These are phyloP conservation scores for Meloidogyne chitwoodi DNA, from an alignment of 1,140 invertebrate genomes.

Conservation along the genomic window DNA sequence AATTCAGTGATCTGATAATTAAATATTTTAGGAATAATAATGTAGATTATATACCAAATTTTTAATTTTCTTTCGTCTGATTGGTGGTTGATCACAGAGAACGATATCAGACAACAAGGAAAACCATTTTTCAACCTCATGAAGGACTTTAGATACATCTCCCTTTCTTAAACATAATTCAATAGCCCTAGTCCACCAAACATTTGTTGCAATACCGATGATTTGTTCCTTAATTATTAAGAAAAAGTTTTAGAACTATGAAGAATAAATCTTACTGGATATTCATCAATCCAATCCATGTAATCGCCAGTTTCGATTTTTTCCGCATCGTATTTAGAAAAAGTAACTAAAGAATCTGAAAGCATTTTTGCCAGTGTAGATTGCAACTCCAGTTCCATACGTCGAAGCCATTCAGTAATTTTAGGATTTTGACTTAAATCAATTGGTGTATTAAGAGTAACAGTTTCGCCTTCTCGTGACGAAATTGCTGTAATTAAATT, in stretches of 20 bases:
- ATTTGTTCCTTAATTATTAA: constrained; percentile 76
- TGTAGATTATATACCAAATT: constrained; percentile 70
- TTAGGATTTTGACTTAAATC: constrained; percentile 88
- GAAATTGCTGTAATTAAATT: constrained; percentile 72
- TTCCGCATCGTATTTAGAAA: too few species aligned
- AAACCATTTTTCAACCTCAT: constrained; percentile 81
- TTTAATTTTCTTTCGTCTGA: constrained; percentile 89
- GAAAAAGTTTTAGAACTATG: neutral
- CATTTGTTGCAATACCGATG: constrained; percentile 63
- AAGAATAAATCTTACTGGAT: constrained; percentile 68
- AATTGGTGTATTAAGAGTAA: constrained; percentile 80
- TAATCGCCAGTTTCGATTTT: too few species aligned
- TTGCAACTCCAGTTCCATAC: constrained; percentile 94
- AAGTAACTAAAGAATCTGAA: constrained; percentile 80
- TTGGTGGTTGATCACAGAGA: constrained; percentile 88
- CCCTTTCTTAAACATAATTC: constrained; percentile 43
- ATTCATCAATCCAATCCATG: constrained; percentile 95
- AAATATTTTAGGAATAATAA: neutral
- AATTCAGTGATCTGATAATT: too few species aligned
- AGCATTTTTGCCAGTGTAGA: constrained; percentile 85
- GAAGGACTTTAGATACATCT: constrained; percentile 76
- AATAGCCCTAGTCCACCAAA: constrained; percentile 78
- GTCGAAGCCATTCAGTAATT: constrained; percentile 94
- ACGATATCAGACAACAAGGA: constrained; percentile 94
- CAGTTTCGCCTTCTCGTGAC: constrained; percentile 95